phyloP scores from a whole-genome alignment of 92 coral and sea anemone genomes.

The Porites divaricata region DNA sequence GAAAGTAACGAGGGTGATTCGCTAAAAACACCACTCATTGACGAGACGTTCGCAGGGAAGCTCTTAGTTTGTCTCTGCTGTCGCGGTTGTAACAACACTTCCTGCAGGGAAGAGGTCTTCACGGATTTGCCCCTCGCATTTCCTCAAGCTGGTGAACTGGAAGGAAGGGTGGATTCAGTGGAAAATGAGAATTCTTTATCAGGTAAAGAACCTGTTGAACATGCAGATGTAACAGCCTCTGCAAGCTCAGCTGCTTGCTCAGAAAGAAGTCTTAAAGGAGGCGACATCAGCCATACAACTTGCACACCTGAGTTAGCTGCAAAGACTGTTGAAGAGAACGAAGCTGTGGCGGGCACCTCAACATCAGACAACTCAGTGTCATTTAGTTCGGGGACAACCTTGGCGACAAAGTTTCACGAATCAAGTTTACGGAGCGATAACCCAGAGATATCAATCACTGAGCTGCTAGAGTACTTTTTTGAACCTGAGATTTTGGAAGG shows the following conservation, averaged over 20 bases:
- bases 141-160: constrained; percentile 71
- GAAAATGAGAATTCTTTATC: constrained; percentile 6
- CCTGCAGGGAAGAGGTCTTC: constrained; percentile 90
- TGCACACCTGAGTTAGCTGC: constrained; percentile 56
- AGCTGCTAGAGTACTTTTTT: constrained; percentile 88
- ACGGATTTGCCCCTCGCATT: constrained; percentile 94
- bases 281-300: constrained; percentile 78
- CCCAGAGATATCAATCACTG: constrained; percentile 69
- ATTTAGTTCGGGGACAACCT: constrained; percentile 38
- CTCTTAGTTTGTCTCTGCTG: constrained; percentile 85
- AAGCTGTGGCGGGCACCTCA: constrained; percentile 57
- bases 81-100: constrained; percentile 74
- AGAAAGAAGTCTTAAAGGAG: constrained; percentile 90
- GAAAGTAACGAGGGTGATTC: neutral
- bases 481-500: constrained; percentile 92
- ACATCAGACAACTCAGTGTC: constrained; percentile 49
- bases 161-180: constrained; percentile 23
- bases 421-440: constrained; percentile 60
- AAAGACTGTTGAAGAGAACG: constrained; percentile 50
- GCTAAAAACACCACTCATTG: constrained; percentile 43
- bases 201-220: constrained; percentile 50
- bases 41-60: constrained; percentile 92
- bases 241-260: constrained; percentile 36
- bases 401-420: constrained; percentile 48
- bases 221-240: constrained; percentile 23